Evolutionary conservation across 1,140 invertebrate species (phyloP).

Genomic region (Octopus sinensis): DNA sequence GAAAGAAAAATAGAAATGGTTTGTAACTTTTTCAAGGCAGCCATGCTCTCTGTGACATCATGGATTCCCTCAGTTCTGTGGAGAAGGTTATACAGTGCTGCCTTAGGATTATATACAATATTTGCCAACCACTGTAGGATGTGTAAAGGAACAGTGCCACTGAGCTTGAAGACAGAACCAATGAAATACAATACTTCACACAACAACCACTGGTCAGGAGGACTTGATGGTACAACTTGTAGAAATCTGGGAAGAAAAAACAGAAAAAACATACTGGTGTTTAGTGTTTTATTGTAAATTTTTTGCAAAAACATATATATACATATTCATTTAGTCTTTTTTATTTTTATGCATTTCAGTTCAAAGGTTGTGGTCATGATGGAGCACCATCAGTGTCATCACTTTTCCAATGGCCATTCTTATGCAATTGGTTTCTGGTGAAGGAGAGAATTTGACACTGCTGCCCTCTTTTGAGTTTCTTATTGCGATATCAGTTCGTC

Average conservation of each 20-base stretch:
- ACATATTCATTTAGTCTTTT: no score
- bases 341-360: no score
- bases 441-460: no score
- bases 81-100: slow-evolving; percentile 45
- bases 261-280: not conserved
- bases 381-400: no score
- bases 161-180: slow-evolving; percentile 33
- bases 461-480: no score
- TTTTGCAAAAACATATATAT: no score
- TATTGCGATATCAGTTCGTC: no score
- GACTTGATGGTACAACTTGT: slow-evolving; percentile 43
- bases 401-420: no score
- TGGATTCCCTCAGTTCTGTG: slow-evolving; percentile 33
- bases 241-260: slow-evolving; percentile 44
- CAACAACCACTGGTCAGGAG: slow-evolving; percentile 46
- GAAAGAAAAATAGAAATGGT: not conserved
- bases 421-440: no score
- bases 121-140: slow-evolving; percentile 46
- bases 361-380: no score
- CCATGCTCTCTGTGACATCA: slow-evolving; percentile 31
- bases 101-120: slow-evolving; percentile 43
- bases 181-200: slow-evolving; percentile 47
- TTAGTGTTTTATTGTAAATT: no score
- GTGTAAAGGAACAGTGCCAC: slow-evolving; percentile 32
- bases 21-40: slow-evolving; percentile 19